Conservation (phyloP, 2,113 vertebrate species). For the Hippocampus mohnikei region DNA sequence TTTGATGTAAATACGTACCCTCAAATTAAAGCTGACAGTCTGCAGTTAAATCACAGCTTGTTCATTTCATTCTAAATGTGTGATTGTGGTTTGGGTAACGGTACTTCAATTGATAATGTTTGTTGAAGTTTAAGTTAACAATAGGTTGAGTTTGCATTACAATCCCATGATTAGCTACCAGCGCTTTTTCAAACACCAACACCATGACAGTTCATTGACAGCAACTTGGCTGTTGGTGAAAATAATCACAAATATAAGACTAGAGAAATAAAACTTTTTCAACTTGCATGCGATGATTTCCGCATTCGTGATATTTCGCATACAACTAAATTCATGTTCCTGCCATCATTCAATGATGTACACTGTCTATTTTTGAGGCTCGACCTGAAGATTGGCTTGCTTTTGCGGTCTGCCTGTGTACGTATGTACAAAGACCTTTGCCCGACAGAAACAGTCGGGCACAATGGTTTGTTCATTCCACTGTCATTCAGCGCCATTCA, state of each 20-base stretch:
- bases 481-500: conserved; percentile 54
- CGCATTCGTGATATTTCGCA: conserved; percentile 35
- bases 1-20: neutral
- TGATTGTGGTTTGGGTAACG: too few relatives aligned
- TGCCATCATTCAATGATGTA: conserved; percentile 46
- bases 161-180: conserved; percentile 27
- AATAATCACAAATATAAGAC: conserved; percentile 42
- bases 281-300: conserved; percentile 32
- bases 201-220: conserved; percentile 34
- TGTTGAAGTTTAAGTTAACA: conserved; percentile 34
- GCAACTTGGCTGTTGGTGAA: conserved; percentile 33
- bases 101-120: conserved; percentile 12
- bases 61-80: too few relatives aligned
- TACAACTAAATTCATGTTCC: conserved; percentile 14
- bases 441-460: conserved; percentile 62
- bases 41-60: too few relatives aligned
- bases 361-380: conserved; percentile 60
- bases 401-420: conserved; percentile 52
- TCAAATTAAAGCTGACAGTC: too few relatives aligned
- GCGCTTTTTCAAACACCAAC: conserved; percentile 17
- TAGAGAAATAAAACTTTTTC: conserved; percentile 41
- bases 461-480: conserved; percentile 62
- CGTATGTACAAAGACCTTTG: conserved; percentile 57
- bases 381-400: conserved; percentile 44
- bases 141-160: conserved; percentile 33